A percentile compares a stretch with the other conserved stretches of the same genome.
phyloP scores from a whole-genome alignment of 1,140 invertebrate genomes.

The Camponotus floridanus region DNA sequence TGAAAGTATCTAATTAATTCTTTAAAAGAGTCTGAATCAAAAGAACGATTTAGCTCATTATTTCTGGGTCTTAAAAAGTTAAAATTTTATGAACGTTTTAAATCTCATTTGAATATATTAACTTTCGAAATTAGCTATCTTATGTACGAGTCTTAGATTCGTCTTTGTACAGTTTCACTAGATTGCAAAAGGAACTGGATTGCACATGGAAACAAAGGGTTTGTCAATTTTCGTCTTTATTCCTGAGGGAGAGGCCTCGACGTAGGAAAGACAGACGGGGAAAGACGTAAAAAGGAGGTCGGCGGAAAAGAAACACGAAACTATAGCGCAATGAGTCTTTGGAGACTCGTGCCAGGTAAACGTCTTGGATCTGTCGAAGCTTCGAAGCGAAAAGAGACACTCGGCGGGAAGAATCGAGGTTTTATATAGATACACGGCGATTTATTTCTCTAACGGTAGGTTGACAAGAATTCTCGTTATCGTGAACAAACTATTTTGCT shows the following conservation, averaged over 20 bases:
- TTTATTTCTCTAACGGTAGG: conserved; percentile 61
- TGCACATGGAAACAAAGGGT: conserved; percentile 44
- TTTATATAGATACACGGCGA: conserved; percentile 55
- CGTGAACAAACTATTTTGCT: conserved; percentile 38
- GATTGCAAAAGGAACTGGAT: conserved; percentile 36
- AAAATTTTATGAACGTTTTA: background rate
- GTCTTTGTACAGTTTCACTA: background rate
- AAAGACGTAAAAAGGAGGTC: background rate
- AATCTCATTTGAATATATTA: conserved; percentile 4
- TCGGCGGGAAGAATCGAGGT: conserved; percentile 61
- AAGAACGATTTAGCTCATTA: too few species aligned
- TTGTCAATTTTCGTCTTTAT: conserved; percentile 75
- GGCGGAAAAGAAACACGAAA: conserved; percentile 52
- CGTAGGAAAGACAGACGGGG: conserved; percentile 2
- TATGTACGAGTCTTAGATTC: conserved; percentile 28
- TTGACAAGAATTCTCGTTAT: conserved; percentile 63
- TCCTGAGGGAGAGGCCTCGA: conserved; percentile 47
- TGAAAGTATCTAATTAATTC: too few species aligned
- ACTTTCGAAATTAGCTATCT: conserved; percentile 17
- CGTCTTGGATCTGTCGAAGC: conserved; percentile 65
- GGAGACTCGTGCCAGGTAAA: conserved; percentile 66
- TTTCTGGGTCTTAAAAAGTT: too few species aligned
- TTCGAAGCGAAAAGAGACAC: conserved; percentile 59
- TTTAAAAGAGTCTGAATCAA: too few species aligned
- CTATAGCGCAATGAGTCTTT: conserved; percentile 62